Evolutionary conservation across 2,797 vertebrate genomes (phyloP), one percentile per base, ranked within the genome.

Genomic region (Girardinus metallicus): DNA sequence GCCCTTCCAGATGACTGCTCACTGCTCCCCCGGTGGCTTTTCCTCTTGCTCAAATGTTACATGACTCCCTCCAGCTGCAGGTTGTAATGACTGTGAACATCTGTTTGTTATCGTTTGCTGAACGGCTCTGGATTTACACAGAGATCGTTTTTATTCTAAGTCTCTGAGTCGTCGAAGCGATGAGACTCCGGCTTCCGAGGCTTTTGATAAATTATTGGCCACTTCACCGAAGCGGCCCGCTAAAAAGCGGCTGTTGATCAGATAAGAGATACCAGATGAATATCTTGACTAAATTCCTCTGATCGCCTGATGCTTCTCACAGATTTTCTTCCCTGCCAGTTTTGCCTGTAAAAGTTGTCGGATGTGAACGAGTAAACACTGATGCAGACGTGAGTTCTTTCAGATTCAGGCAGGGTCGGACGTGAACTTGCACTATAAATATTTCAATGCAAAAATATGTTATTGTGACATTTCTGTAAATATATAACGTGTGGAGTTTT

Each of bases 361-460:
- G 68, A 82, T 83, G n/a, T 31, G 49, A 84, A 73, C 64, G 74
- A 72, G 79, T 70, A 0, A 88, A 62, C 74, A 84, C 80, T 83
- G 88, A 79, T 73, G 49, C 66, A 55, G 83, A 82, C 76, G 73
- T 78, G 79, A 80, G 81, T 3, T 60, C 64, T 81, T 36, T 80
- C 55, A 2, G 9, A 39, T 11, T 86, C 82, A 79, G 70, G 82
- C 77, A 88, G 85, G 88, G 78, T 91, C 91, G 81, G 85, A 75
- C 44, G 66, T 71, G 43, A 83, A 77, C 53, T 80, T 86, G 79
- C 80, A 76, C 51, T 92, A 87, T 93, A 91, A 93, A 90, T 93
- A 91, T 82, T 66, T 86, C 66, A 78, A 72, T 66, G 75, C 4
- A 41, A 76, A 75, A 70, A 73, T 31, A 49, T 83, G 41, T 81